Evolutionary conservation across 2,113 vertebrate genomes (phyloP), one percentile per base, ranked within the genome.

Genomic region (Elaphurus davidianus): DNA sequence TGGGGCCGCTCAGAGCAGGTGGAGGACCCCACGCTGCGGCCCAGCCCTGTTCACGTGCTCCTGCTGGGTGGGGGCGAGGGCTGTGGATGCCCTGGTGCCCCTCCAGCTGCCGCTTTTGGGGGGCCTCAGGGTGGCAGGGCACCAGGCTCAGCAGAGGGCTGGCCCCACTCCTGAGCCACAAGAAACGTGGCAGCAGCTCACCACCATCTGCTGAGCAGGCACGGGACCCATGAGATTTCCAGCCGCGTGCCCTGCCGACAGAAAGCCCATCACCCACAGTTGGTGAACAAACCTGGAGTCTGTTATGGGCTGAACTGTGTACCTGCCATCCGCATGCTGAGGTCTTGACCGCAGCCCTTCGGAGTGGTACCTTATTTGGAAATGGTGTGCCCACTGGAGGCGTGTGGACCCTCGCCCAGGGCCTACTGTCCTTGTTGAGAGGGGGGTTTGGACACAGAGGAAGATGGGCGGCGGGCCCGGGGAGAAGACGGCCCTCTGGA

Each of bases 241-340:
- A 50, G 43, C 6, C 33, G 16, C 1, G 0, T 1, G 7, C 23
- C 16, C 6, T 28, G 1, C 40, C 14, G 0, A 5, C 19, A 59
- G 71, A 59, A 23, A 9, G 8, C 21, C 7, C 2, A 1, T 3
- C 6, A 0, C 36, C 33, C 11, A 45, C 4, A 17, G 57, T 11
- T 52, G n/a, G 33, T 10, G 57, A 23, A 36, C 17, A 16, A 14
- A 21, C 33, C 0, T 2, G 25, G 50, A 59, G 33, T 30, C 78
- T 6, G 16, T 14, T 13, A 3, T 19, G 76, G 43, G 33, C 54
- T 27, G 23, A 62, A 11, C 0, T 5, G 3, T 28, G 76, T 28
- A 23, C 45, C 89, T 25, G 2, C 45, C 43, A 10, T 28, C 17
- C 0, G 1, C 19, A 10, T 5, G 4, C 30, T 87, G 85, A n/a